Conservation (phyloP, 2,797 vertebrate species). For the Benthosema pterotum region DNA sequence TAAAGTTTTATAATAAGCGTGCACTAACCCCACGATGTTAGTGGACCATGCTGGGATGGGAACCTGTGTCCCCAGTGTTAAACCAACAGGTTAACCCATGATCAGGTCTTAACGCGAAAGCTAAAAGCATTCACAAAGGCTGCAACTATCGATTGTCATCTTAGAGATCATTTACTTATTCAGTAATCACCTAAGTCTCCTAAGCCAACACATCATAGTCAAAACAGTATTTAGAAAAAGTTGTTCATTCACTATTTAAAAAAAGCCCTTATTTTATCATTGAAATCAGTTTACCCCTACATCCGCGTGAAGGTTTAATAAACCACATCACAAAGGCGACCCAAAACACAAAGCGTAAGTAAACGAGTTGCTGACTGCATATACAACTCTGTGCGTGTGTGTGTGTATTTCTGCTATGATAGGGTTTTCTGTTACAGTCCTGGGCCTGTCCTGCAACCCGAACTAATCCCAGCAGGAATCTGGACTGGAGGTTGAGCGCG, state of each 20-base stretch:
- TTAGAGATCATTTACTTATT: too few species aligned
- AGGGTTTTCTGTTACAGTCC: constrained; percentile 38
- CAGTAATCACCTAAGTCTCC: too few species aligned
- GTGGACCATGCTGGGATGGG: constrained; percentile 31
- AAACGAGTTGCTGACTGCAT: constrained; percentile 44
- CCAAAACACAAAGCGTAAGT: constrained; percentile 14
- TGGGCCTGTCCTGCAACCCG: constrained; percentile 58
- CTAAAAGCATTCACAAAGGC: constrained; percentile 18
- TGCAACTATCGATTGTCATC: too few species aligned
- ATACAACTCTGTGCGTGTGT: constrained; percentile 12
- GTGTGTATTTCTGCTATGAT: constrained; percentile 37
- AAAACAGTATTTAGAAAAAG: too few species aligned
- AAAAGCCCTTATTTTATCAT: too few species aligned
- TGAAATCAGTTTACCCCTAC: too few species aligned
- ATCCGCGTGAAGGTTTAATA: constrained; percentile 6
- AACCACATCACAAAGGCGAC: constrained; percentile 29
- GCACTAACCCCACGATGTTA: constrained; percentile 32
- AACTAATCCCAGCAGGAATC: constrained; percentile 75
- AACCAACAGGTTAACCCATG: constrained; percentile 23
- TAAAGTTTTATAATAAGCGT: constrained; percentile 51
- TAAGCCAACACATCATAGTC: too few species aligned
- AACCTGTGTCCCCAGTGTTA: constrained; percentile 6
- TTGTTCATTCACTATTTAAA: background rate
- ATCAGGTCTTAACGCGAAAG: constrained; percentile 22
- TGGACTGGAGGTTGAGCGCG: constrained; percentile 37